Evolutionary conservation across 35 echinoderm and acorn worm genomes (phyloP).

Genomic region (Nesometra sesokonis): DNA sequence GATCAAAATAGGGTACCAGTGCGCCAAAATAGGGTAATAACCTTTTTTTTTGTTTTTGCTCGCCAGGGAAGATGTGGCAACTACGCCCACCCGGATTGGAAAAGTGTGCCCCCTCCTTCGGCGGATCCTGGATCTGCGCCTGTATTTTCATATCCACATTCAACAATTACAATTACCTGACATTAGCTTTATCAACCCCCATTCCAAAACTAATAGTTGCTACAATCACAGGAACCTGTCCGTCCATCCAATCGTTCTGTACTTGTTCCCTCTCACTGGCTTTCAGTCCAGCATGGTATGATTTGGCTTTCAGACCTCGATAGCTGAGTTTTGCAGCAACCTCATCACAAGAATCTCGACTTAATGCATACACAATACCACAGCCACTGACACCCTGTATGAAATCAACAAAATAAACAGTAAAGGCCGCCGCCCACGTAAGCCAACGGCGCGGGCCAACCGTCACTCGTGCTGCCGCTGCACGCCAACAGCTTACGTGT

Average conservation of each 20-base stretch:
- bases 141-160: too few species aligned
- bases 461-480: too few species aligned
- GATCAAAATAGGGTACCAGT: too few species aligned
- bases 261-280: conserved; percentile 44
- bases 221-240: conserved; percentile 72
- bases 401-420: not conserved
- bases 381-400: conserved; percentile 66
- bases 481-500: too few species aligned
- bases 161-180: conserved; percentile 90
- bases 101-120: too few species aligned
- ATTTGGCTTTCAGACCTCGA: conserved; percentile 39
- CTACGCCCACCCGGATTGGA: too few species aligned
- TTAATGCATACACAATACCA: conserved; percentile 89
- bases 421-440: too few species aligned
- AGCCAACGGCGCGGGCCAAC: too few species aligned
- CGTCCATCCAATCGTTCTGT: conserved; percentile 91
- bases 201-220: conserved; percentile 99
- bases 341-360: conserved; percentile 63
- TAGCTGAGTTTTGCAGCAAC: conserved; percentile 50
- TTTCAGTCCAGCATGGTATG: conserved; percentile 93
- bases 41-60: too few species aligned
- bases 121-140: too few species aligned
- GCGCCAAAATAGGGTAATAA: too few species aligned
- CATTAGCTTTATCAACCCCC: conserved; percentile 96
- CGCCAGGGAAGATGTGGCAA: too few species aligned